phyloP scores from a whole-genome alignment of 2,797 vertebrate species.

The Bufotes viridis region DNA sequence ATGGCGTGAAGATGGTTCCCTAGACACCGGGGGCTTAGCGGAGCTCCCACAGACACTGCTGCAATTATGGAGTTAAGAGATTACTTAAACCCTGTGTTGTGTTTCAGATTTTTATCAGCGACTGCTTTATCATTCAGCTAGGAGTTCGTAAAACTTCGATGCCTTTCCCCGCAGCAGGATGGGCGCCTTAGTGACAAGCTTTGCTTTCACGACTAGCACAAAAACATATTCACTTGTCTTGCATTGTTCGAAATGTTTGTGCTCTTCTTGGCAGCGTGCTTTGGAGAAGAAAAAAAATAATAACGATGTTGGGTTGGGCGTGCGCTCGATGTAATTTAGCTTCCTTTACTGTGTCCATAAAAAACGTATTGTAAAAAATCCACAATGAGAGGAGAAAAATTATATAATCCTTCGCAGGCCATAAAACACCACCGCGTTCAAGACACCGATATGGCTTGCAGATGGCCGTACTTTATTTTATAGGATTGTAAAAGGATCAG shows the following conservation, averaged over 20 bases:
- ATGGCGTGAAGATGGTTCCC: slow-evolving; percentile 9
- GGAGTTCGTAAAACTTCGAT: slow-evolving; percentile 50
- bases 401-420: slow-evolving; percentile 8
- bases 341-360: slow-evolving; percentile 34
- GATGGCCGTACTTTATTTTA: slow-evolving; percentile 7
- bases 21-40: slow-evolving; percentile 21
- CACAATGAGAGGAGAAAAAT: neutral
- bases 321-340: slow-evolving; percentile 25
- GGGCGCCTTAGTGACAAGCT: slow-evolving; percentile 52
- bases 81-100: slow-evolving; percentile 48
- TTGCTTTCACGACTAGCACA: slow-evolving; percentile 58
- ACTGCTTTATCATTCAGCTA: slow-evolving; percentile 45
- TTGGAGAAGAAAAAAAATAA: neutral
- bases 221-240: slow-evolving; percentile 57
- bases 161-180: slow-evolving; percentile 47
- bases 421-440: neutral
- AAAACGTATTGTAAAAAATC: slow-evolving; percentile 23
- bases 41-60: neutral
- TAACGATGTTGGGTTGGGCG: slow-evolving; percentile 12
- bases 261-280: slow-evolving; percentile 39
- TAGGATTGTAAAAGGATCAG: neutral
- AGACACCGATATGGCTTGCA: slow-evolving; percentile 28
- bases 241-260: slow-evolving; percentile 58
- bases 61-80: slow-evolving; percentile 53
- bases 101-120: slow-evolving; percentile 58